Evolutionary conservation across 2,888 invertebrate species (phyloP).

Genomic region (Brachynemurus nebulosus): DNA sequence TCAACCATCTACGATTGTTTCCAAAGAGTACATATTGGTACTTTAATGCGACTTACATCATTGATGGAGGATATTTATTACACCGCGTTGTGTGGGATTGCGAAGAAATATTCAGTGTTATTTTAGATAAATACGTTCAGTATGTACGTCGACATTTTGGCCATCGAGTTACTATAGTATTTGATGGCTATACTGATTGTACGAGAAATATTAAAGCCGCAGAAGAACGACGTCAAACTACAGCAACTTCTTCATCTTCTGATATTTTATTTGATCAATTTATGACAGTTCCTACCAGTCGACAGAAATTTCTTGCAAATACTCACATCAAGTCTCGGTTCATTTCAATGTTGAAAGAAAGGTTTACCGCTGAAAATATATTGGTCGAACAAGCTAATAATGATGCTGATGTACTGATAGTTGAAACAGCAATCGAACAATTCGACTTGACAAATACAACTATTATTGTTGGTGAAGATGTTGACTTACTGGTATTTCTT

Average conservation of each 20-base stretch:
- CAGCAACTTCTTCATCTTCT: conserved; percentile 20
- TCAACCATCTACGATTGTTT: conserved; percentile 17
- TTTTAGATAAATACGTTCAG: conserved; percentile 17
- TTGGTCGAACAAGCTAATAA: conserved; percentile 20
- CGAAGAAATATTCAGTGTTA: conserved; percentile 16
- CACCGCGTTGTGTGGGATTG: conserved; percentile 20
- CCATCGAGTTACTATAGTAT: conserved; percentile 13
- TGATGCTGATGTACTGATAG: conserved; percentile 21
- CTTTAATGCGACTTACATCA: conserved; percentile 16
- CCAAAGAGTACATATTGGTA: conserved; percentile 10
- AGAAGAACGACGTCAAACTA: conserved; percentile 19
- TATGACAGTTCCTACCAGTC: conserved; percentile 20
- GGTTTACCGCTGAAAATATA: conserved; percentile 23
- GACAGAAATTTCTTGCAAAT: conserved; percentile 22
- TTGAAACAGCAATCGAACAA: conserved; percentile 19
- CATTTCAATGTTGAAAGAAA: conserved; percentile 20
- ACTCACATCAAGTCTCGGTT: conserved; percentile 24
- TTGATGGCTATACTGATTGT: conserved; percentile 21
- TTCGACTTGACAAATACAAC: conserved; percentile 16
- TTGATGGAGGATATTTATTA: conserved; percentile 21
- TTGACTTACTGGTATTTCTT: conserved; percentile 19
- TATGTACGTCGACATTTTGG: conserved; percentile 3
- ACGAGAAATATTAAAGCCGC: conserved; percentile 9
- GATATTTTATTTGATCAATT: conserved; percentile 22
- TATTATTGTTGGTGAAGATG: conserved; percentile 23